Conservation (phyloP, 1,140 invertebrate genomes). For the Gryon sp. region DNA sequence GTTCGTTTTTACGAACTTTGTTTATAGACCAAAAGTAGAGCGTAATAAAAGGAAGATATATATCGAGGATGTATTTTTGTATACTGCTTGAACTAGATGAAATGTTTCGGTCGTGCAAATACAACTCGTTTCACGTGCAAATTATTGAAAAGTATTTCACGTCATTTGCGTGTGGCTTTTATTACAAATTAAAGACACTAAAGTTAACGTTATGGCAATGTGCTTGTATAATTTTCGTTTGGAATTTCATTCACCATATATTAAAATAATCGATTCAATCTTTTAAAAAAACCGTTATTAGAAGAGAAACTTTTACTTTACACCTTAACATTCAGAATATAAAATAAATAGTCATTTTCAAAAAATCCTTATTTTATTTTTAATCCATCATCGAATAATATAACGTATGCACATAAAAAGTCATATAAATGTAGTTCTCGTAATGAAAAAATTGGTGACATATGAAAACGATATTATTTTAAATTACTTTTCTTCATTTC, state of each 20-base stretch:
- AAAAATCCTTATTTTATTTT: too few relatives aligned
- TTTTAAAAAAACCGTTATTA: too few relatives aligned
- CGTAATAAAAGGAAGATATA: conserved; percentile 19
- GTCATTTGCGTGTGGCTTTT: conserved; percentile 5
- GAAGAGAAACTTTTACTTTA: too few relatives aligned
- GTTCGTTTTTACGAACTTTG: conserved; percentile 13
- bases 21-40: conserved; percentile 10
- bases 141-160: conserved; percentile 21
- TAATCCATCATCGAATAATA: too few relatives aligned
- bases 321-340: too few relatives aligned
- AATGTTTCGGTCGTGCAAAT: conserved; percentile 9
- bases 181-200: conserved; percentile 17
- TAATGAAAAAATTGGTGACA: too few relatives aligned
- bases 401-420: too few relatives aligned
- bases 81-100: background rate
- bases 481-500: too few relatives aligned
- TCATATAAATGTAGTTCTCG: too few relatives aligned
- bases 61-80: conserved; percentile 24
- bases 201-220: conserved; percentile 7
- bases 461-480: too few relatives aligned
- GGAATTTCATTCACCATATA: conserved; percentile 22
- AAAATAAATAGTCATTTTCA: too few relatives aligned
- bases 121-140: conserved; percentile 6
- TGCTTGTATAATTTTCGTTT: conserved; percentile 40
- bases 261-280: too few relatives aligned